Evolutionary conservation across 1,140 invertebrate species (phyloP), one percentile per base, ranked within the genome.

Genomic region (Chrysopa pallens): DNA sequence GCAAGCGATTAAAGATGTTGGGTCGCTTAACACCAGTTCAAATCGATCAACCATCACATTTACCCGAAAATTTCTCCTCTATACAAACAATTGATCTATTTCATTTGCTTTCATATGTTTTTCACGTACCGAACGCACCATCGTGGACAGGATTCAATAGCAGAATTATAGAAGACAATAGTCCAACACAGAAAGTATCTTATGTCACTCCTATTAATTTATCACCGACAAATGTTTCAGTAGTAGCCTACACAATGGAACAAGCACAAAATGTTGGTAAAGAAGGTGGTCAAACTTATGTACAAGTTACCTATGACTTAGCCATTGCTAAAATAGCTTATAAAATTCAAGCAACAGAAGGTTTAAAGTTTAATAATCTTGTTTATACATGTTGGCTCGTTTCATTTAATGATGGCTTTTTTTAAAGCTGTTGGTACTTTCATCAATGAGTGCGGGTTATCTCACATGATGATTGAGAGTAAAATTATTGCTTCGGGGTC

Each of bases 251-350:
- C 45, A 59, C 57, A 23, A 49, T 59, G 46, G 36, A 28, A 36
- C 40, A 44, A 46, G 17, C 17, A 23, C 17, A 23, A 23, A 23
- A 23, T 23, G 17, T 12, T 9, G 12, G 15, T 13, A 29, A n/a
- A 38, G 27, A 23, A 38, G 2, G 36, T 8, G 9, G 23, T 23
- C 17, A 23, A 23, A 23, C 17, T 23, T 53, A 48, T 39, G 55
- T 54, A 1, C 33, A 55, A 40, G 58, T 62, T 1, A 55, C 54
- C 1, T 63, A 63, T 42, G 61, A 63, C 46, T 43, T 64, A 8
- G 56, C 53, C 4, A 59, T 61, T 27, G 59, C 60, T 13, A 63
- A 63, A 55, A 39, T 58, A 8, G 60, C 58, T 23, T 33, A 59
- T 4, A 48, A 61, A 54, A 40, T 35, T 40, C 38, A 44, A 40